phyloP scores from a whole-genome alignment of 2,888 invertebrate genomes.

The Saturnia pavonia region DNA sequence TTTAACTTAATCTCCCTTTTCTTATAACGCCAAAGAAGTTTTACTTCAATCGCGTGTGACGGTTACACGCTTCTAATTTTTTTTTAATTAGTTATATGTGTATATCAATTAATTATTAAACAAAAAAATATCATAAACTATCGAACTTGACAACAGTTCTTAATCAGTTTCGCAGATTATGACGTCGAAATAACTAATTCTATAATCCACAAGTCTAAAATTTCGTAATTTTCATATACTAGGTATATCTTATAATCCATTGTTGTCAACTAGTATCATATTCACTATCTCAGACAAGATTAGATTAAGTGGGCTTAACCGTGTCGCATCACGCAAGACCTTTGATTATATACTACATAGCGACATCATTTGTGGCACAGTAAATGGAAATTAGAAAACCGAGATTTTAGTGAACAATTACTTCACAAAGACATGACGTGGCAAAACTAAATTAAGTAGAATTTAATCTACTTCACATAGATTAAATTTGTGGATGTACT shows the following conservation, averaged over 20 bases:
- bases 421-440: neutral
- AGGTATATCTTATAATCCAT: neutral
- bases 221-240: neutral
- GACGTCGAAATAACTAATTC: neutral
- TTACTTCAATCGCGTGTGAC: no score
- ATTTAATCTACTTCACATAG: neutral
- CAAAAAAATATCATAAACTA: neutral
- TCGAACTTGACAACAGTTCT: neutral
- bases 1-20: no score
- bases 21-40: no score
- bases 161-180: neutral
- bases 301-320: slow-evolving; percentile 1
- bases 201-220: neutral
- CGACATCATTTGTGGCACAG: slow-evolving; percentile 4
- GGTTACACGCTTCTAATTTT: no score
- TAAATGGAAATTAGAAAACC: neutral
- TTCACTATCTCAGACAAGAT: slow-evolving; percentile 2
- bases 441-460: neutral
- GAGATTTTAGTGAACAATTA: neutral
- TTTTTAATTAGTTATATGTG: no score
- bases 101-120: neutral
- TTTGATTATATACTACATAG: no score
- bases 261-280: neutral
- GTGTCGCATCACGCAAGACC: neutral
- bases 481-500: neutral